Base-by-base conservation (phyloP, 2,113 vertebrate genomes). In the Gymnocephalus cernua region DNA sequence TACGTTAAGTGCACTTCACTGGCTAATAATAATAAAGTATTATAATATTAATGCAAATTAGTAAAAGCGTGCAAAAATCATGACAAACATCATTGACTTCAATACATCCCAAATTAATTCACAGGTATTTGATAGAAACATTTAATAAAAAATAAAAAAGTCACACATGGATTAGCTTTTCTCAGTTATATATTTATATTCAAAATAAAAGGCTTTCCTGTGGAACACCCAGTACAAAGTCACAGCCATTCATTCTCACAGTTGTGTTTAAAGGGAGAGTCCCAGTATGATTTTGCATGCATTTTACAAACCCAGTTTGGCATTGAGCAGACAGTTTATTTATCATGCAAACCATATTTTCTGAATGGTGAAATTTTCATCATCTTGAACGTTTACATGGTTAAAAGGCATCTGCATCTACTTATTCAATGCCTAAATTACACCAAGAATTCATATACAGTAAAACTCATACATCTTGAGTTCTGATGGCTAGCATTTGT, bases 201-300 rank as follows among this genome's bases (percentile, higher is more conserved):
- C 51, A 83, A 83, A 74, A 88, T 61, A 72, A 69, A 83, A 74
- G 6, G 7, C 2, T 57, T 62, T 72, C 6, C 51, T 71, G 16
- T 57, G 45, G 32, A 83, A 80, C 80, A 79, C 4, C 35, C 32
- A n/a, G 18, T 29, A 73, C 29, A 86, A 74, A 77, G 23, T 68
- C 16, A 68, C 25, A 73, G 54, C 54, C 32, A 32, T 32, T 32
- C 32, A 11, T 41, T 41, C 10, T 41, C 38, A 41, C 38, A 41
- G 38, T 41, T 19, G 2, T 21, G 15, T 74, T 21, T 1, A 63
- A 63, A 44, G 13, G 27, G 15, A 45, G 35, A 72, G 27, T 48
- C 38, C 4, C 11, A 41, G n/a, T 66, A 59, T 4, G 8, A 25
- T 67, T 83, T 48, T 58, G 15, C 35, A 57, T 35, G 27, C 25